These are phyloP conservation scores for Heliconius charithonia DNA, from an alignment of 2,888 invertebrate genomes.

Conservation along the genomic window DNA sequence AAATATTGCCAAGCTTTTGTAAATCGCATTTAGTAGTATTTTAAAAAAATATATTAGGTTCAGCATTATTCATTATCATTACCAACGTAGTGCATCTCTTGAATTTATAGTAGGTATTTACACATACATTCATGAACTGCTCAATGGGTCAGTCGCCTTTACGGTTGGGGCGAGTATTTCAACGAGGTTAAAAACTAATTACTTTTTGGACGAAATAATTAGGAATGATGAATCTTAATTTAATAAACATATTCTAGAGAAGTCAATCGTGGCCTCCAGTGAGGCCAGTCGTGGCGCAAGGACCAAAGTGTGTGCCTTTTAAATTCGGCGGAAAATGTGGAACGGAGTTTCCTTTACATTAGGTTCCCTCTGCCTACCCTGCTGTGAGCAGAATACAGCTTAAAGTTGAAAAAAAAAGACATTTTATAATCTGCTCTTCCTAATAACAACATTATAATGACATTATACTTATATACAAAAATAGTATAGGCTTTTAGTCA, in stretches of 20 bases:
- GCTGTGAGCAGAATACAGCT: no score
- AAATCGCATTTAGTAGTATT: background rate
- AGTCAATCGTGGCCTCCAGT: no score
- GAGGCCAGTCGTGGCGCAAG: no score
- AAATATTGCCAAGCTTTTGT: background rate
- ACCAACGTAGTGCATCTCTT: conserved; percentile 4
- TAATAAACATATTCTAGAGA: background rate
- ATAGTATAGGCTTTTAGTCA: background rate
- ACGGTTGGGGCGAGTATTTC: conserved; percentile 1
- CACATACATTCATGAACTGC: background rate
- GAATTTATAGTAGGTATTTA: conserved; percentile 2
- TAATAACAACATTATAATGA: background rate
- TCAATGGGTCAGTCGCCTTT: conserved; percentile 22
- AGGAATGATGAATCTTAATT: background rate
- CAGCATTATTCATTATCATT: background rate
- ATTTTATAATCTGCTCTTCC: background rate
- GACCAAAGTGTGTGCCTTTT: no score
- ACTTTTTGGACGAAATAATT: background rate
- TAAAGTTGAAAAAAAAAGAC: background rate
- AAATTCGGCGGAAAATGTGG: no score
- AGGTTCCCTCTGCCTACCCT: no score
- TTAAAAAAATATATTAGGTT: background rate
- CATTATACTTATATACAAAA: background rate
- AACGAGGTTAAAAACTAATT: conserved; percentile 17
- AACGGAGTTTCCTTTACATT: no score